Evolutionary conservation across 2,797 vertebrate species (phyloP).

Genomic region (Eurystomus glaucurus): DNA sequence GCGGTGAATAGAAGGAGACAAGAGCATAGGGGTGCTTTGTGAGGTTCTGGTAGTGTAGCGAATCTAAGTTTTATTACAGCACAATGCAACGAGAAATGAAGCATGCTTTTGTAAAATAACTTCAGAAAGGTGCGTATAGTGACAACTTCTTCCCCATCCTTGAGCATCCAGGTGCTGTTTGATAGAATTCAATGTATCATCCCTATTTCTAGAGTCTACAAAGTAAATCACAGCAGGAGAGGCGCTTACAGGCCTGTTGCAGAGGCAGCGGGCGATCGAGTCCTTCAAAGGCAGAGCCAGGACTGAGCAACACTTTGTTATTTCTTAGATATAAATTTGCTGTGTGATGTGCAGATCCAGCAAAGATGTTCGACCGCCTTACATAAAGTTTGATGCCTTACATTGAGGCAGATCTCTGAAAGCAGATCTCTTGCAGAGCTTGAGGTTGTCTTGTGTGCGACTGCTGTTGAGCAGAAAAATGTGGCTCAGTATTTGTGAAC

Average conservation of each 20-base stretch:
- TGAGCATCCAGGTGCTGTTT: background rate
- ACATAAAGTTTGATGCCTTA: too few relatives aligned
- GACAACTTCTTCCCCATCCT: background rate
- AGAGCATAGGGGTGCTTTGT: background rate
- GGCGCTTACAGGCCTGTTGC: background rate
- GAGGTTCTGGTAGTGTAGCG: background rate
- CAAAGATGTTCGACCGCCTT: background rate
- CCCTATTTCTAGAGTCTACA: background rate
- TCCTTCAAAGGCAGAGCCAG: background rate
- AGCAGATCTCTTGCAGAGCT: background rate
- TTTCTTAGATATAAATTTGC: background rate
- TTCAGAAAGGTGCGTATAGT: background rate
- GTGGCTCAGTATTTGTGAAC: background rate
- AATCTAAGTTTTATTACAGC: background rate
- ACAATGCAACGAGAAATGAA: background rate
- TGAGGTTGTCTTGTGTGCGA: background rate
- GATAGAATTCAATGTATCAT: background rate
- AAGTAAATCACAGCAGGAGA: background rate
- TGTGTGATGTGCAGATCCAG: rapidly evolving
- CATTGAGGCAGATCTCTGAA: background rate
- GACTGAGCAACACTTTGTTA: background rate
- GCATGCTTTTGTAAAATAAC: background rate
- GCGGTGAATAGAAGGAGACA: background rate
- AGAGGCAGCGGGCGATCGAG: background rate
- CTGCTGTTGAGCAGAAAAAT: background rate